Evolutionary conservation across 2,888 invertebrate species (phyloP), one percentile per base, ranked within the genome.

Genomic region (Drosophila limbata): DNA sequence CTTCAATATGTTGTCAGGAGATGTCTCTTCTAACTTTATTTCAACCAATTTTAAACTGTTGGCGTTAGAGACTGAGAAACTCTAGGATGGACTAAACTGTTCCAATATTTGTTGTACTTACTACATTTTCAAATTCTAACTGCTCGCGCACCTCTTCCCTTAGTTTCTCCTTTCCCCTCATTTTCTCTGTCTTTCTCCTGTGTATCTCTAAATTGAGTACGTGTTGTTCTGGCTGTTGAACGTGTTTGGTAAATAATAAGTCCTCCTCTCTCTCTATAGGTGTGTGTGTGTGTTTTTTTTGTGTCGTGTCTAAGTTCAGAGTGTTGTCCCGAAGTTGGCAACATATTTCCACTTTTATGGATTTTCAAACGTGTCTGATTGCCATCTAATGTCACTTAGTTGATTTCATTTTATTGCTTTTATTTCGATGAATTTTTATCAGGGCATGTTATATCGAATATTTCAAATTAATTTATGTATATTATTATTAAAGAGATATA

Each of bases 321-420:
- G 40, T 62, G 64, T 40, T 66, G 62, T 37, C 47, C 57, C 31
- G 52, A 64, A 66, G 69, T 81, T 84, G 75, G 80, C 82, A 77
- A 84, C 82, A 84, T 86, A 84, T 84, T 84, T 86, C 81, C 71
- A 79, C 78, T 84, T 84, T 82, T 87, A 84, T 84, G 84, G 84
- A 68, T 87, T 84, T 80, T 68, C 82, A 82, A 76, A 84, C 84
- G 87, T 87, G 87, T 84, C 82, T 78, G 84, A 84, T 84, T 80
- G 84, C 76, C 78, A 78, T 73, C 78, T 80, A 84, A 87, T 84
- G 84, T 80, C 82, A 62, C 76, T 78, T 78, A 64, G 73, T 67
- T 69, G 61, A 78, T 70, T 68, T 69, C 67, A 52, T 87, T 84
- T 84, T 72, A 82, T 80, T 78, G 79, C 85, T 69, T 69, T 75